phyloP scores from a whole-genome alignment of 2,113 vertebrate genomes.

The Solea solea region DNA sequence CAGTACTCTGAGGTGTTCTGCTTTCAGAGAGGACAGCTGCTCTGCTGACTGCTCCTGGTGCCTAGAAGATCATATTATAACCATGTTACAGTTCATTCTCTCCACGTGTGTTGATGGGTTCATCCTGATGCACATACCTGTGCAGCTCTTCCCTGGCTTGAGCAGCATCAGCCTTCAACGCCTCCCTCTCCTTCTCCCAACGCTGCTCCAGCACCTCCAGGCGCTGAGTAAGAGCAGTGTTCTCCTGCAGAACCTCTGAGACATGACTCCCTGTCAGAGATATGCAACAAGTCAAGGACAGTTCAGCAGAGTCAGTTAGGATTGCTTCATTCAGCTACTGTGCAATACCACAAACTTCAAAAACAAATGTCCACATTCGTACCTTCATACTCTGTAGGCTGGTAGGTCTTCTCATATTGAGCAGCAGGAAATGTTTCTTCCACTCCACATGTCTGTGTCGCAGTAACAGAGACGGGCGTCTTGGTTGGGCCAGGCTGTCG shows the following conservation, averaged over 20 bases:
- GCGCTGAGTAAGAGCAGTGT: slow-evolving; percentile 80
- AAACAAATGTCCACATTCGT: neutral
- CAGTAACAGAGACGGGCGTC: neutral
- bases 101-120: neutral
- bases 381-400: slow-evolving; percentile 81
- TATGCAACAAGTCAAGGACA: neutral
- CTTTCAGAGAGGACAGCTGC: slow-evolving; percentile 82
- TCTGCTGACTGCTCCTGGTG: slow-evolving; percentile 77
- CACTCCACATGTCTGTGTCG: neutral
- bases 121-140: slow-evolving; percentile 59
- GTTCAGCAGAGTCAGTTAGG: neutral
- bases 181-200: slow-evolving; percentile 77
- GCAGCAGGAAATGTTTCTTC: slow-evolving; percentile 59
- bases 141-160: slow-evolving; percentile 78
- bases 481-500: neutral
- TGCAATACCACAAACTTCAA: neutral
- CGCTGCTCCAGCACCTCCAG: slow-evolving; percentile 81
- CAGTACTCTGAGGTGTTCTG: slow-evolving; percentile 83
- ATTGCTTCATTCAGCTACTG: neutral
- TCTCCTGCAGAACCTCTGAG: slow-evolving; percentile 88
- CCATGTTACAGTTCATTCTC: neutral
- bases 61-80: slow-evolving; percentile 64
- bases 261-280: slow-evolving; percentile 74
- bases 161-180: slow-evolving; percentile 65
- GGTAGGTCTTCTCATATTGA: slow-evolving; percentile 82